phyloP scores from a whole-genome alignment of 2,797 vertebrate genomes.

The Pangasius macronema region DNA sequence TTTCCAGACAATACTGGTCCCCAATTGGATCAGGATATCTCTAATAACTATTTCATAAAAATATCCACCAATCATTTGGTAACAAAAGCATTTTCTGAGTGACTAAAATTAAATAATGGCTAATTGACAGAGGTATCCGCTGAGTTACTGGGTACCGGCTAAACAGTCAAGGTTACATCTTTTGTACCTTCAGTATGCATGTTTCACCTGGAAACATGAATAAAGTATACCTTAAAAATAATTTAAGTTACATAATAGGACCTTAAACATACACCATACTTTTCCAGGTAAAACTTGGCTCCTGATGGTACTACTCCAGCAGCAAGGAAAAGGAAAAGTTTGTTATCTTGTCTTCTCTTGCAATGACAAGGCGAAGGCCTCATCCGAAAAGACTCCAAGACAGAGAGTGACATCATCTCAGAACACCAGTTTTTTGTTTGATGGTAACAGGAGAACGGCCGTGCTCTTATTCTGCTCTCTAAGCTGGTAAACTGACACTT shows the following conservation, averaged over 20 bases:
- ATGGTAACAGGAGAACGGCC: slow-evolving; percentile 53
- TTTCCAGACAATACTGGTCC: background rate
- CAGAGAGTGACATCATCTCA: slow-evolving; percentile 48
- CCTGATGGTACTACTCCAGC: background rate
- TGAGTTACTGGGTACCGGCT: background rate
- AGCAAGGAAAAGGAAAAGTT: background rate
- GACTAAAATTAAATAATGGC: background rate
- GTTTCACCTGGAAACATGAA: background rate
- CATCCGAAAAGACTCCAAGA: slow-evolving; percentile 33
- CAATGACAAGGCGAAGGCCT: background rate
- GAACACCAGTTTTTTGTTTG: slow-evolving; percentile 37
- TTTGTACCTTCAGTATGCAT: background rate
- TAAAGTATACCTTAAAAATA: background rate
- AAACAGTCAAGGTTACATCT: background rate
- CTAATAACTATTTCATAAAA: background rate
- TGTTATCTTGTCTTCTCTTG: background rate
- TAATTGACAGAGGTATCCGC: background rate
- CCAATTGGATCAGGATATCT: background rate
- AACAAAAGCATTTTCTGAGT: background rate
- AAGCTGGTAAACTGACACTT: slow-evolving; percentile 57
- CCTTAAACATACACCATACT: background rate
- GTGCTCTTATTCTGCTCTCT: slow-evolving; percentile 46
- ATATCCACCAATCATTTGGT: background rate
- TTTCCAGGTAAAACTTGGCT: background rate
- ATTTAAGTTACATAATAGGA: background rate